Evolutionary conservation across 2,888 invertebrate genomes (phyloP).

Genomic region (Drymonia ruficornis): DNA sequence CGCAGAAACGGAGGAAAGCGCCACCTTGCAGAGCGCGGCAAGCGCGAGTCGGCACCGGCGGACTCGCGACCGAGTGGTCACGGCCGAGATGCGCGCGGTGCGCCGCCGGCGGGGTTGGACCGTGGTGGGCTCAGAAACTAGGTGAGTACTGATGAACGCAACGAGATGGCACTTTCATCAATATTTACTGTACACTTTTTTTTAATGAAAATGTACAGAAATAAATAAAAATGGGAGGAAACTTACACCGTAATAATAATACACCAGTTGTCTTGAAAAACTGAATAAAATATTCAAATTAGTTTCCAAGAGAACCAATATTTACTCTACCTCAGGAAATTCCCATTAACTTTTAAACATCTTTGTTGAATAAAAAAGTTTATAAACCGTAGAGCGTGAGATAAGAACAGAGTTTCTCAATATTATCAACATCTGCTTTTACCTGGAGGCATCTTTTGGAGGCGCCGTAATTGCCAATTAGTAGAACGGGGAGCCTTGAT

Average conservation of each 20-base stretch:
- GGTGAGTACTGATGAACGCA: slow-evolving; percentile 75
- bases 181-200: no score
- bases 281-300: no score
- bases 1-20: slow-evolving; percentile 74
- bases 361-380: slow-evolving; percentile 4
- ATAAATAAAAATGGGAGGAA: no score
- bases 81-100: slow-evolving; percentile 77
- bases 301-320: not conserved
- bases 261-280: no score
- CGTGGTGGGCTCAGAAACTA: slow-evolving; percentile 90
- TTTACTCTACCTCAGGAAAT: not conserved
- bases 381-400: slow-evolving; percentile 21
- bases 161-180: slow-evolving; percentile 62
- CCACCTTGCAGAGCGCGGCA: slow-evolving; percentile 54
- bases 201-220: not conserved
- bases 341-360: not conserved
- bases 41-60: slow-evolving; percentile 65
- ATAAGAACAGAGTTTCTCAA: slow-evolving; percentile 32
- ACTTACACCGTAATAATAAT: no score
- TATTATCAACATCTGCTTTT: slow-evolving; percentile 36
- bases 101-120: slow-evolving; percentile 90
- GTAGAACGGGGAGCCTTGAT: slow-evolving; percentile 38
- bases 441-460: slow-evolving; percentile 39
- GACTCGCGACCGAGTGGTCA: slow-evolving; percentile 72
- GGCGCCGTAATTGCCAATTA: slow-evolving; percentile 61